Evolutionary conservation across 2,888 invertebrate genomes (phyloP).

Genomic region (Tenodera sinensis): DNA sequence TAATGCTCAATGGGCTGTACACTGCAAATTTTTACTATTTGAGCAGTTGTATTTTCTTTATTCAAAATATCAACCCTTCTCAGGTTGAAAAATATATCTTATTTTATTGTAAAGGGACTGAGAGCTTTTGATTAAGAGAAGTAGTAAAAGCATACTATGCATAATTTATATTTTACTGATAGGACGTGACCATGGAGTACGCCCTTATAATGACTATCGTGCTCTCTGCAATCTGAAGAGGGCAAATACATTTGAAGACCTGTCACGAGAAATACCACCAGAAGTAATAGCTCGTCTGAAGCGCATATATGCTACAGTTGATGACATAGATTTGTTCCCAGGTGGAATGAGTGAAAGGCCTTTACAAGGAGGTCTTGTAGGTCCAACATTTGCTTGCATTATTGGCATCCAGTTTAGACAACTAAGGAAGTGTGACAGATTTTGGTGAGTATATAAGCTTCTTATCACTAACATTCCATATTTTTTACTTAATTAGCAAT

Average conservation of each 20-base stretch:
- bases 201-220: conserved; percentile 86
- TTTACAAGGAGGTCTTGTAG: conserved; percentile 85
- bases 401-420: conserved; percentile 92
- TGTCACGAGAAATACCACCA: conserved; percentile 80
- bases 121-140: no score
- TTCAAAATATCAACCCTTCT: no score
- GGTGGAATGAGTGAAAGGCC: conserved; percentile 71
- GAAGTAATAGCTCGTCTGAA: conserved; percentile 62
- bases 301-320: conserved; percentile 81
- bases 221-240: conserved; percentile 85
- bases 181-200: conserved; percentile 83
- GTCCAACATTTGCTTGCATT: conserved; percentile 92
- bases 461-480: neutral
- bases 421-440: conserved; percentile 88
- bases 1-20: no score
- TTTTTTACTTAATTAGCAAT: no score
- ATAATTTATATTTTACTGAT: neutral
- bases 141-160: no score
- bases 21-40: no score
- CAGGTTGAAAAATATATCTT: no score
- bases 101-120: no score
- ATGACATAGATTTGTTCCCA: conserved; percentile 94
- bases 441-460: conserved; percentile 60
- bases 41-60: no score
- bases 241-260: conserved; percentile 80